phyloP scores from a whole-genome alignment of 2,888 invertebrate species.

The Antheraea assamensis region DNA sequence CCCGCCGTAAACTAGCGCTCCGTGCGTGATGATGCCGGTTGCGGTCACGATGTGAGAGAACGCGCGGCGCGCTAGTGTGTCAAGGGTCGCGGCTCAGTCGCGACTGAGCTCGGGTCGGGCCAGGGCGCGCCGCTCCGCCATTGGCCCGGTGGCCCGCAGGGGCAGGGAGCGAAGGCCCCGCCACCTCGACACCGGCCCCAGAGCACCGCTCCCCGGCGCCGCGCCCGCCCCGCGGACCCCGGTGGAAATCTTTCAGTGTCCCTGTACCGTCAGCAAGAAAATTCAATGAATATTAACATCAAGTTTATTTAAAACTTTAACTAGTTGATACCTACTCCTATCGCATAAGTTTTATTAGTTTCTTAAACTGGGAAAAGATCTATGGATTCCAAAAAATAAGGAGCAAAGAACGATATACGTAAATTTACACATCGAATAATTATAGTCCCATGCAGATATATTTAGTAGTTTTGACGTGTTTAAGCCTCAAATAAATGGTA shows the following conservation, averaged over 20 bases:
- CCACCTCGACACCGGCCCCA: constrained; percentile 73
- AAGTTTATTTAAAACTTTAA: neutral
- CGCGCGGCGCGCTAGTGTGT: constrained; percentile 75
- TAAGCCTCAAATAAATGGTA: no score
- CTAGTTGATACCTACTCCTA: no score
- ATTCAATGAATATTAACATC: constrained; percentile 30
- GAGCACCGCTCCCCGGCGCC: constrained; percentile 69
- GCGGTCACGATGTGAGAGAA: constrained; percentile 64
- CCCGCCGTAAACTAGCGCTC: constrained; percentile 83
- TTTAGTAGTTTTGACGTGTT: no score
- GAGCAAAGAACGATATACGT: no score
- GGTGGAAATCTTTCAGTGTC: constrained; percentile 75
- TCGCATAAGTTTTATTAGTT: no score
- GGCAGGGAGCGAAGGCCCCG: constrained; percentile 81
- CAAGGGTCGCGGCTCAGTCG: constrained; percentile 80
- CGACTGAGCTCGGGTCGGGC: constrained; percentile 80
- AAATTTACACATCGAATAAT: no score
- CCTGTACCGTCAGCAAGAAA: constrained; percentile 73
- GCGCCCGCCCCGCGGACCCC: constrained; percentile 50
- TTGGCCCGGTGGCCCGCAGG: constrained; percentile 80
- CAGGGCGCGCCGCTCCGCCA: constrained; percentile 78
- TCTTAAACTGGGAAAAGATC: no score
- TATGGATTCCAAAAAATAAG: no score
- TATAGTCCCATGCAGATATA: no score
- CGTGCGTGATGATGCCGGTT: constrained; percentile 82